Evolutionary conservation across 2,113 vertebrate species (phyloP).

Genomic region (Cervus canadensis): DNA sequence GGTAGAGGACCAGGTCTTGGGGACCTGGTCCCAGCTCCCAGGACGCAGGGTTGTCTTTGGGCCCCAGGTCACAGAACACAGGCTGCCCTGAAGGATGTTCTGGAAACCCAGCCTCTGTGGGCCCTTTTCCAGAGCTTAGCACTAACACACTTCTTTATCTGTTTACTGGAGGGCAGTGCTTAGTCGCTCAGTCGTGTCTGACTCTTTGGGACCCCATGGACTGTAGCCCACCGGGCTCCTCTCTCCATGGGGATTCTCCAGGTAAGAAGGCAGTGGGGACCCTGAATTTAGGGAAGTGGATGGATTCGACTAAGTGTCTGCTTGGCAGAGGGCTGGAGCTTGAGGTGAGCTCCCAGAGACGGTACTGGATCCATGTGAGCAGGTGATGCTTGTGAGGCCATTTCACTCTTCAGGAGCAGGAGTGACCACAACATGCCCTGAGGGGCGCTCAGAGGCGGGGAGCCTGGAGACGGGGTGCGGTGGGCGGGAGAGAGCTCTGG

Average conservation of each 20-base stretch:
- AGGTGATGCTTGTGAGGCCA: accelerated
- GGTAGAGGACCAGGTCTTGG: background rate
- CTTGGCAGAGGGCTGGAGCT: background rate
- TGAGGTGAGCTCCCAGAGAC: background rate
- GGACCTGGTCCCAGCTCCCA: background rate
- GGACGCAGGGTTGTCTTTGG: background rate
- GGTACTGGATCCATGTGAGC: background rate
- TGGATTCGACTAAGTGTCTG: background rate
- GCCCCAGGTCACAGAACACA: background rate
- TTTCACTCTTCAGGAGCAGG: background rate
- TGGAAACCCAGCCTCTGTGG: background rate
- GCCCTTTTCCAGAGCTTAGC: background rate
- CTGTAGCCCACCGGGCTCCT: background rate
- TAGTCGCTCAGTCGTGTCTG: background rate
- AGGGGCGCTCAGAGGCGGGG: accelerated
- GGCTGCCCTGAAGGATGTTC: background rate
- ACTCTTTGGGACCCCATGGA: background rate
- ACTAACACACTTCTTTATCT: background rate
- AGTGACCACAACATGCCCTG: no score
- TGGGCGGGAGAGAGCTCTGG: background rate
- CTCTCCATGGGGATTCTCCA: background rate
- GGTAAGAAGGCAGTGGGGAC: background rate
- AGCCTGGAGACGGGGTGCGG: accelerated
- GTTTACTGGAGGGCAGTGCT: background rate
- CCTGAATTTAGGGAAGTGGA: background rate